Conservation (phyloP, 2,888 invertebrate genomes). For the Pocota personata region DNA sequence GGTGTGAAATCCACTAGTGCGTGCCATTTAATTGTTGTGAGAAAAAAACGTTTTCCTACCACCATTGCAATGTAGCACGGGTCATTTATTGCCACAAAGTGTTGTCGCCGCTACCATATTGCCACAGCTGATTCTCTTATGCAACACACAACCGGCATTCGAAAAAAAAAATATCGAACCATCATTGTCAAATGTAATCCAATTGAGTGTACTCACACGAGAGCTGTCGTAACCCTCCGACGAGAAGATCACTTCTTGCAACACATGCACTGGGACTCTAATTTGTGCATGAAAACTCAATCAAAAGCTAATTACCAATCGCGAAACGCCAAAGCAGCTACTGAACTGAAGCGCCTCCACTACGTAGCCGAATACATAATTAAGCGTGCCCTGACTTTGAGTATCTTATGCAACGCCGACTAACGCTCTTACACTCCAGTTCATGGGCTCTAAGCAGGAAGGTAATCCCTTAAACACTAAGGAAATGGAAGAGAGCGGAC, state of each 20-base stretch:
- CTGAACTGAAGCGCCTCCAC: neutral
- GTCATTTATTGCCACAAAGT: slow-evolving; percentile 31
- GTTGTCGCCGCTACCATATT: neutral
- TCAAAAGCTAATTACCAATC: slow-evolving; percentile 39
- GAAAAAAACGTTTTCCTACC: slow-evolving; percentile 49
- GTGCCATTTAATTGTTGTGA: slow-evolving; percentile 59
- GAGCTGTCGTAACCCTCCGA: neutral
- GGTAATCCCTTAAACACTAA: slow-evolving; percentile 24
- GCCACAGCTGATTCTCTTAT: slow-evolving; percentile 10
- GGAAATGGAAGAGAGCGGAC: slow-evolving; percentile 3
- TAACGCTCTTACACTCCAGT: neutral
- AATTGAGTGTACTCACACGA: neutral
- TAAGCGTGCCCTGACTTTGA: neutral
- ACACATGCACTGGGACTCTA: slow-evolving; percentile 21
- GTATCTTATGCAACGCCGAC: neutral
- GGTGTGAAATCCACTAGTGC: slow-evolving; percentile 51
- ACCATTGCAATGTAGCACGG: slow-evolving; percentile 20
- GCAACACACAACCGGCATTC: slow-evolving; percentile 31
- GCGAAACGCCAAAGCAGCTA: slow-evolving; percentile 12
- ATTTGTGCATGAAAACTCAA: slow-evolving; percentile 39
- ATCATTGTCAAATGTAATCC: slow-evolving; percentile 49
- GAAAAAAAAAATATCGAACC: neutral
- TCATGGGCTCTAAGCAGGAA: neutral
- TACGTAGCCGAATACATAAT: neutral
- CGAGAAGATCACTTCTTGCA: slow-evolving; percentile 35